Evolutionary conservation across 2,797 vertebrate species (phyloP).

Genomic region (Gymnocypris eckloni): DNA sequence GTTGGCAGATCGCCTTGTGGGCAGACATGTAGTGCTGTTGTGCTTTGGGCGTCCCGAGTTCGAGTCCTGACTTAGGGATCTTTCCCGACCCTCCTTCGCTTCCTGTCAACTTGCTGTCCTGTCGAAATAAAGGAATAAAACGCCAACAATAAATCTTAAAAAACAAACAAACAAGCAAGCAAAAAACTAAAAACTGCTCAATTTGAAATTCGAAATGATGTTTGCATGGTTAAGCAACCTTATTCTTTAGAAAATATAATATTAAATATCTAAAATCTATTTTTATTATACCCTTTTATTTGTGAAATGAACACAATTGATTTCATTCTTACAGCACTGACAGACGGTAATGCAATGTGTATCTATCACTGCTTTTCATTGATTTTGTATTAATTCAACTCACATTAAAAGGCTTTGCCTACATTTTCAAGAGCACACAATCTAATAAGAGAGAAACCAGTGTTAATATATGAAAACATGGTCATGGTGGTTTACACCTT

Average conservation of each 20-base stretch:
- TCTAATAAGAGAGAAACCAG: slow-evolving; percentile 32
- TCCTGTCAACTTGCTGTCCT: background rate
- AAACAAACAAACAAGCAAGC: too few species aligned
- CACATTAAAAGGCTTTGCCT: background rate
- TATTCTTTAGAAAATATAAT: background rate
- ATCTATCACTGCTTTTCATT: background rate
- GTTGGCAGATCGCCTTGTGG: too few species aligned
- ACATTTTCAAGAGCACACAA: background rate
- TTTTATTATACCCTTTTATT: background rate
- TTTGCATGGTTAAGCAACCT: background rate
- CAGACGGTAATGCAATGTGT: background rate
- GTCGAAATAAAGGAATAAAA: background rate
- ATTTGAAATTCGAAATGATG: background rate
- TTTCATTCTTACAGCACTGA: background rate
- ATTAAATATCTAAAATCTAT: background rate
- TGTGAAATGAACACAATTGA: background rate
- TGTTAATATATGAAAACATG: slow-evolving; percentile 37
- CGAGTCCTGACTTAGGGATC: too few species aligned
- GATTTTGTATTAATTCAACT: slow-evolving; percentile 13
- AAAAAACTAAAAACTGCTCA: too few species aligned
- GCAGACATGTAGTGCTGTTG: too few species aligned
- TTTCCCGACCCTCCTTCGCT: background rate
- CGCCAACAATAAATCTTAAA: too few species aligned
- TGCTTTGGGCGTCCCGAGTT: too few species aligned
- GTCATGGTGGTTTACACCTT: slow-evolving; percentile 51